phyloP scores from a whole-genome alignment of 1,140 invertebrate species.

The Ectropis grisescens region DNA sequence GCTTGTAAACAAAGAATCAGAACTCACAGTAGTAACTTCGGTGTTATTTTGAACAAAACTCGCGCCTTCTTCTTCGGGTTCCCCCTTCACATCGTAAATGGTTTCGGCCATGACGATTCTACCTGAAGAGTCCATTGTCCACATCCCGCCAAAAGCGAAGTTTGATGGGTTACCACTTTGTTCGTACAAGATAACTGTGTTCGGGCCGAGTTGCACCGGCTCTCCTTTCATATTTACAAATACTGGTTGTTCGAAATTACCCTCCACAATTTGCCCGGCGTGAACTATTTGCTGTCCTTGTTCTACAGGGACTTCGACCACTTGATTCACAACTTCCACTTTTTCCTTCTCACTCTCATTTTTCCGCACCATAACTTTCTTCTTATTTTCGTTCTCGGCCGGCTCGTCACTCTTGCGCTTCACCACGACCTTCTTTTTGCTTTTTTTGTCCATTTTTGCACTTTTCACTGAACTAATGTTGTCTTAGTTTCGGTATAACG shows the following conservation, averaged over 20 bases:
- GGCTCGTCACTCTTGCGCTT: conserved; percentile 63
- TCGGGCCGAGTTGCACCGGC: conserved; percentile 56
- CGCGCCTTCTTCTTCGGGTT: conserved; percentile 47
- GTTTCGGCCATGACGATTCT: conserved; percentile 64
- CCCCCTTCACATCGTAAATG: conserved; percentile 65
- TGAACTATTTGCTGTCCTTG: conserved; percentile 62
- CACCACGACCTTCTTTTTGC: conserved; percentile 60
- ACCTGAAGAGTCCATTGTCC: conserved; percentile 61
- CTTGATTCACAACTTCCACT: conserved; percentile 51
- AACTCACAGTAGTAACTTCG: conserved; percentile 53
- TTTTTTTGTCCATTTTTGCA: conserved; percentile 67
- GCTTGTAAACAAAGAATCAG: no score
- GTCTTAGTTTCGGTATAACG: not conserved
- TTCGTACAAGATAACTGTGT: conserved; percentile 65
- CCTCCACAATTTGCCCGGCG: conserved; percentile 54
- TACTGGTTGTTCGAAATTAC: conserved; percentile 59
- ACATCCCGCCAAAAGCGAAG: conserved; percentile 61
- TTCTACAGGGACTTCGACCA: conserved; percentile 55
- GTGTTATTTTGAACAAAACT: conserved; percentile 48
- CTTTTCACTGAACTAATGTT: conserved; percentile 10
- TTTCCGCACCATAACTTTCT: conserved; percentile 52
- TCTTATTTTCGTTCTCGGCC: conserved; percentile 42
- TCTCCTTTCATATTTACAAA: conserved; percentile 64
- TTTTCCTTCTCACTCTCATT: conserved; percentile 47
- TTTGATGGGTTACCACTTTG: conserved; percentile 58